Base-by-base conservation (phyloP, 2,797 vertebrate species). In the Smutsia gigantea region DNA sequence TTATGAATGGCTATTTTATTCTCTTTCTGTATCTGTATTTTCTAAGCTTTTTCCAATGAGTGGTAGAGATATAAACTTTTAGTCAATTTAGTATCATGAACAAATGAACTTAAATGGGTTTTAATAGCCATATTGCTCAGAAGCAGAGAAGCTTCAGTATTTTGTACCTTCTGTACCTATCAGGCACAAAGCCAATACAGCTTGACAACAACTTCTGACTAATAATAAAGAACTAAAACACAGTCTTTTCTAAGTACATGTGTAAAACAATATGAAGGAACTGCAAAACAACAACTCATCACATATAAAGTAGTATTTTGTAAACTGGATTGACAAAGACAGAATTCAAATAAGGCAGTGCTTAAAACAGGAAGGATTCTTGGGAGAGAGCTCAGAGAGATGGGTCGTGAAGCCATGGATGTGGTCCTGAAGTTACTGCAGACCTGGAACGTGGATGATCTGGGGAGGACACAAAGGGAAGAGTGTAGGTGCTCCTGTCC, bases 1-100 rank as follows among this genome's bases (percentile, higher is more conserved):
- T n/a, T 42, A 77, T 72, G 29, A 90, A 87, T 61, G 57, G 46
- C 46, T 92, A 78, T 51, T 95, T 90, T 74, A 51, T 69, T 96
- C 59, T 90, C 11, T 69, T 75, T 87, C n/a, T 53, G 64, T 63
- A 90, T 87, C 46, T 90, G 66, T 71, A 37, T 90, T 82, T 95
- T 69, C 49, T 42, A 68, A 93, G 61, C 49, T 69, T 87, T 84
- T 31, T n/a, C 42, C 51, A 64, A 82, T 88, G 72, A 90, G 39
- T 39, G 8, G 21, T 13, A 49, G 42, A 27, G 68, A 51, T 18
- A 96, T 25, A 75, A 90, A 87, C 75, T 53, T 29, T 27, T 23
- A 59, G 63, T 59, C 31, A 39, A 69, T 79, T 87, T 31, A 21
- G 27, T 31, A 59, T 42, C 46, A 37, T 6, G 53, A 78, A 68